Base-by-base conservation (phyloP, 2,113 vertebrate species). In the Sinocyclocheilus maitianheensis region DNA sequence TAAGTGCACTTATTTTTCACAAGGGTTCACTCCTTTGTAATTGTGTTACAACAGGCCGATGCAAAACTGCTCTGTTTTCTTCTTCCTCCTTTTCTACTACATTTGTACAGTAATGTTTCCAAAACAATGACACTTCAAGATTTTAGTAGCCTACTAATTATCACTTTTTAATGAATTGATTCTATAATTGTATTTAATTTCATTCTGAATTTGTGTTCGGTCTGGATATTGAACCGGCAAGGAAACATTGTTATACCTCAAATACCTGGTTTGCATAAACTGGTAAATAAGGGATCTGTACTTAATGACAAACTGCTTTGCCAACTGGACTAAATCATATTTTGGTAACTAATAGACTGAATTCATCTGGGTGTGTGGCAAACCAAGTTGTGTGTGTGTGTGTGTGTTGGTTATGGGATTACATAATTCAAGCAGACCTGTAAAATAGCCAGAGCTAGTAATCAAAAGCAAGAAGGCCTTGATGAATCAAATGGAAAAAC, bases 401-500 rank as follows among this genome's bases (percentile, higher is more conserved):
- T 51, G 48, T 69, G 77, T 77, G 77, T 89, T 85, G 85, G 80
- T 53, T 83, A 84, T 83, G 84, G 77, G 84, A 91, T 90, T 90
- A 91, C 89, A 88, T 88, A 91, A 93, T 85, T 90, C 89, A 91
- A 53, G 86, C 76, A 89, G 84, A 72, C 81, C 34, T 65, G 77
- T 82, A 74, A 72, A 86, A 90, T 60, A 82, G 26, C 20, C 40
- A 34, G n/a, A 84, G 75, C 71, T 78, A 3, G 22, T 75, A 87
- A 86, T 87, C 82, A 76, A 2, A 51, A 76, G 71, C 62, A 40
- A 43, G 71, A 63, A 76, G 55, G 78, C 37, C 71, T 63, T 65
- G 60, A 81, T 87, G 77, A 90, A 89, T 87, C 86, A 88, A 86
- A 88, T 48, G 92, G 93, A 93, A 93, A 89, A 92, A 90, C 81